Conservation (phyloP, 2,888 invertebrate genomes). For the Zaprionus lineosus region DNA sequence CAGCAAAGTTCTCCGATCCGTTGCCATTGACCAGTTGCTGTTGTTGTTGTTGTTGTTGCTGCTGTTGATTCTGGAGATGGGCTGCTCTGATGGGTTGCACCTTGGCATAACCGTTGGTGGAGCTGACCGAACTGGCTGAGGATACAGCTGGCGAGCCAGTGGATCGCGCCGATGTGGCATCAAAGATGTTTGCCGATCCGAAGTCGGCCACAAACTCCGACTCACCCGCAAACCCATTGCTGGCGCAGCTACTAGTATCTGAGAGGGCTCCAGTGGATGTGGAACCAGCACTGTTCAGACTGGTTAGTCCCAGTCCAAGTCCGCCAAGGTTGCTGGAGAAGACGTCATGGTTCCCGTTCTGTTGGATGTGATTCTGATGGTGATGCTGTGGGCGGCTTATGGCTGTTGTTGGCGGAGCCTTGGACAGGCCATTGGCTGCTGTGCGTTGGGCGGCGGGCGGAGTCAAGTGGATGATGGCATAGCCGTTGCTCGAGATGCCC, state of each 20-base stretch:
- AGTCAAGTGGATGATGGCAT: slow-evolving; percentile 81
- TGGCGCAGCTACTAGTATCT: slow-evolving; percentile 81
- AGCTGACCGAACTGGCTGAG: slow-evolving; percentile 68
- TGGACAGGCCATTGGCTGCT: slow-evolving; percentile 78
- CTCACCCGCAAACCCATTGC: slow-evolving; percentile 82
- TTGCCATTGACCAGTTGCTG: slow-evolving; percentile 63
- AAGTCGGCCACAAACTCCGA: slow-evolving; percentile 88
- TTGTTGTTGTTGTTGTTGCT: slow-evolving; percentile 29
- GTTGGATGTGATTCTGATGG: slow-evolving; percentile 50
- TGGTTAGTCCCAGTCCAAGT: slow-evolving; percentile 54
- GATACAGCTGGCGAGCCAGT: slow-evolving; percentile 72
- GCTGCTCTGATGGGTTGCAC: slow-evolving; percentile 77
- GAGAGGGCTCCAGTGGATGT: slow-evolving; percentile 79
- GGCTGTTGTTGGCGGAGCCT: slow-evolving; percentile 68
- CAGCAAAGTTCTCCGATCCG: slow-evolving; percentile 85
- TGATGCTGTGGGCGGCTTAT: slow-evolving; percentile 81
- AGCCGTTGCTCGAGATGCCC: slow-evolving; percentile 57
- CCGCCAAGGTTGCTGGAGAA: slow-evolving; percentile 30
- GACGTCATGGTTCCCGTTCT: slow-evolving; percentile 57
- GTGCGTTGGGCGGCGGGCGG: slow-evolving; percentile 81
- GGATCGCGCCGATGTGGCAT: slow-evolving; percentile 84
- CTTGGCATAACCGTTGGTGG: slow-evolving; percentile 81
- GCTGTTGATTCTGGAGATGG: slow-evolving; percentile 60
- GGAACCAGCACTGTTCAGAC: slow-evolving; percentile 76
- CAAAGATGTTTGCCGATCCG: slow-evolving; percentile 88